Conservation (phyloP, 1,140 invertebrate genomes). For the Babylonia areolata region DNA sequence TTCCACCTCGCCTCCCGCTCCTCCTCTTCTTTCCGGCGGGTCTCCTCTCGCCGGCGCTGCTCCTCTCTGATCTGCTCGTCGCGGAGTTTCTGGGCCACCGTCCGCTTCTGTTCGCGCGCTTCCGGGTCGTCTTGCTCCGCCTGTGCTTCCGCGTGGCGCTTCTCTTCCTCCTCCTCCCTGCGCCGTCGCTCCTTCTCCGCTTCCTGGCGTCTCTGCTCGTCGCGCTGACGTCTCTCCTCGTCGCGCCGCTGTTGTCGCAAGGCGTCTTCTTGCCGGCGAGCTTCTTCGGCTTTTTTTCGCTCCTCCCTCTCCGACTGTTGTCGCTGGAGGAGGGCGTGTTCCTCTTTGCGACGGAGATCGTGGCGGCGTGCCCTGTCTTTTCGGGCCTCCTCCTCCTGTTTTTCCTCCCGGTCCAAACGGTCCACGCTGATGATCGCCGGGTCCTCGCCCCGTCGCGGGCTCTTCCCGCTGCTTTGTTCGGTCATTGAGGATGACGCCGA, state of each 20-base stretch:
- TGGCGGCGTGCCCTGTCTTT: background rate
- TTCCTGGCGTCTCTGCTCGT: slow-evolving; percentile 1
- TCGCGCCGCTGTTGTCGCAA: slow-evolving; percentile 28
- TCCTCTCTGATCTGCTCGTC: slow-evolving; percentile 27
- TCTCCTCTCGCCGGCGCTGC: slow-evolving; percentile 21
- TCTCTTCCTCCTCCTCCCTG: slow-evolving; percentile 39
- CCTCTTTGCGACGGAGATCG: background rate
- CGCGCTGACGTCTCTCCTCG: slow-evolving; percentile 16
- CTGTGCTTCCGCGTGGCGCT: background rate
- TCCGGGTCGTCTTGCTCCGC: slow-evolving; percentile 8
- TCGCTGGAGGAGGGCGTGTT: slow-evolving; percentile 1
- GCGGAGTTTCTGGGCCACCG: slow-evolving; percentile 18
- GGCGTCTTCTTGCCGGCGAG: slow-evolving; percentile 23
- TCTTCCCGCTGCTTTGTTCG: background rate
- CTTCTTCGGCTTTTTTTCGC: slow-evolving; percentile 9
- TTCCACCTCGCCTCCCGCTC: slow-evolving; percentile 34
- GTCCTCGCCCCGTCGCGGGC: background rate
- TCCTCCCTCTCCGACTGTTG: slow-evolving; percentile 7
- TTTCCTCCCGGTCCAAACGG: slow-evolving; percentile 13
- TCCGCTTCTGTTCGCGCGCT: background rate
- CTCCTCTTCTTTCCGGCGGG: background rate
- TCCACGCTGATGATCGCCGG: background rate
- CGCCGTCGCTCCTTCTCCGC: slow-evolving; percentile 18
- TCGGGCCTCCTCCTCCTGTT: background rate
- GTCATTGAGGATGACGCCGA: background rate